A percentile compares a stretch with the other conserved stretches of the same genome.
Conservation (phyloP, 2,797 vertebrate species). For the Salarias fasciatus region DNA sequence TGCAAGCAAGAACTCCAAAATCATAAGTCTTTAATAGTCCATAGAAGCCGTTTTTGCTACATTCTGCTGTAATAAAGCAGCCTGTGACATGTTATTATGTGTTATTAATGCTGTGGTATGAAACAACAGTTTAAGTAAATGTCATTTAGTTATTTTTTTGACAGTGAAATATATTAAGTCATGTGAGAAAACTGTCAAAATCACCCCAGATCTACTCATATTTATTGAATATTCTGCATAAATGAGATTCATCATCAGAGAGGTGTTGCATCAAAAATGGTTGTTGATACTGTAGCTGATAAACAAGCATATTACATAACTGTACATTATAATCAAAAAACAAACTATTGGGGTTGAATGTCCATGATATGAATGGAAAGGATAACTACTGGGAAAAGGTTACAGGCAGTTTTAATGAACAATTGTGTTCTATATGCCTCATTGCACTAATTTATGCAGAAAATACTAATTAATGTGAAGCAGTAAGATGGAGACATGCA, state of each 20-base stretch:
- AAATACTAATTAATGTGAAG: constrained; percentile 1
- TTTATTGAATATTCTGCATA: no score
- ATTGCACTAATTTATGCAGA: not conserved
- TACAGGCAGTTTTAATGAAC: not conserved
- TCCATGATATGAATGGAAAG: not conserved
- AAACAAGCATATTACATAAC: no score
- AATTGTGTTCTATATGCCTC: not conserved
- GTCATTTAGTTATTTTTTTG: no score
- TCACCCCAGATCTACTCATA: no score
- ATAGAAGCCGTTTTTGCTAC: constrained; percentile 11
- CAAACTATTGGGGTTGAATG: not conserved
- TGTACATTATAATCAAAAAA: not conserved
- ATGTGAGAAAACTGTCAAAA: no score
- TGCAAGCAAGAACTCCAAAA: constrained; percentile 29
- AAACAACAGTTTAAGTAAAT: not conserved
- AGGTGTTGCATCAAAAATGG: no score
- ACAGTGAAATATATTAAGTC: no score
- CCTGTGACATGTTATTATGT: not conserved
- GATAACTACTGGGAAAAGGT: not conserved
- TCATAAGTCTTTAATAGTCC: constrained; percentile 7
- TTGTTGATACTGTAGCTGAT: no score
- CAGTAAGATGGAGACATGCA: not conserved
- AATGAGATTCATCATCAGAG: no score
- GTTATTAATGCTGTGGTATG: not conserved
- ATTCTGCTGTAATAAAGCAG: constrained; percentile 1